These are phyloP conservation scores for Ptilonorhynchus violaceus DNA, from an alignment of 2,113 vertebrate genomes.

Conservation along the genomic window DNA sequence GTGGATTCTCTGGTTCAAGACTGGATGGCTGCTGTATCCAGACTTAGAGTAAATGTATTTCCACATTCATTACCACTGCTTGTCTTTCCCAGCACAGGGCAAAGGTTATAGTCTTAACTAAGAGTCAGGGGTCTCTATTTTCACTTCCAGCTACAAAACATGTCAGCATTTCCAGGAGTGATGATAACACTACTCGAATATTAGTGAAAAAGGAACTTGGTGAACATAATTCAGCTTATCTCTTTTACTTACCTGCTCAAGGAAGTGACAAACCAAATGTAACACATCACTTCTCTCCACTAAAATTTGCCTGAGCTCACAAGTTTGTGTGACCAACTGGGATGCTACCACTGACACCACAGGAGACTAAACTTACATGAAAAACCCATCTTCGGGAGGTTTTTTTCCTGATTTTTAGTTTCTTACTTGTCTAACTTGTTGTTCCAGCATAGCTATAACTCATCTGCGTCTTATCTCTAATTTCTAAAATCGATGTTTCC, in stretches of 20 bases:
- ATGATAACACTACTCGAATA: accelerated
- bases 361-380: not conserved
- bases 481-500: not conserved
- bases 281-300: not conserved
- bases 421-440: not conserved
- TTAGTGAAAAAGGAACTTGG: not conserved
- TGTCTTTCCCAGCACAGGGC: not conserved
- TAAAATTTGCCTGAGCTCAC: not conserved
- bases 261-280: not conserved
- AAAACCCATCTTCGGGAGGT: not conserved
- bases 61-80: not conserved
- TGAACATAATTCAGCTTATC: not conserved
- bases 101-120: not conserved
- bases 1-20: not conserved
- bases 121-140: not conserved
- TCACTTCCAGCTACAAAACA: not conserved
- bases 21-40: not conserved
- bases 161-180: not conserved
- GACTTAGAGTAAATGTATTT: not conserved
- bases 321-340: not conserved
- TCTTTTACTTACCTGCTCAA: not conserved
- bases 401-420: not conserved
- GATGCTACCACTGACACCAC: not conserved
- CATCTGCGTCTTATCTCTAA: not conserved
- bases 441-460: not conserved